These are phyloP conservation scores for Mionectes olivaceus DNA, from an alignment of 2,797 vertebrate genomes.

Conservation along the genomic window DNA sequence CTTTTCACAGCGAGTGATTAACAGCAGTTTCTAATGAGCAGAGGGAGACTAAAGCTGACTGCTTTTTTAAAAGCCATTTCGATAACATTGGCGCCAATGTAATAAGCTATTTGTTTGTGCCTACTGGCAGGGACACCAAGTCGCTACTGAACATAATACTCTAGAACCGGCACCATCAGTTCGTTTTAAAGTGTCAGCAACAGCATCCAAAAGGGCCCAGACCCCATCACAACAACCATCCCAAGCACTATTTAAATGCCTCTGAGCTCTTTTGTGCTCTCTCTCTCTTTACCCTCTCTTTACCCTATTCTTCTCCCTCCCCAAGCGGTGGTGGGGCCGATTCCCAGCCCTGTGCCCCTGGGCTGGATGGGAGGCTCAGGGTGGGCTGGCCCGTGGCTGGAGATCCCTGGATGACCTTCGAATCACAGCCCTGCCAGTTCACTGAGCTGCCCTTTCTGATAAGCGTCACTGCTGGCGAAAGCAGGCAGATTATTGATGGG, in stretches of 20 bases:
- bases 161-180: neutral
- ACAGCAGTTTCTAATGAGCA: slow-evolving; percentile 50
- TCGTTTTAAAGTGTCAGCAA: slow-evolving; percentile 1
- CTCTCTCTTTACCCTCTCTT: slow-evolving; percentile 30
- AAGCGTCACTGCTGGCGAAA: slow-evolving; percentile 11
- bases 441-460: slow-evolving; percentile 61
- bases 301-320: slow-evolving; percentile 28
- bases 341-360: neutral
- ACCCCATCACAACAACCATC: neutral
- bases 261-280: neutral
- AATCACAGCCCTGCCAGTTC: slow-evolving; percentile 32
- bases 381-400: neutral
- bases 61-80: slow-evolving; percentile 59
- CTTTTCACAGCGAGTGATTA: slow-evolving; percentile 64
- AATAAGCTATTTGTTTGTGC: slow-evolving; percentile 66
- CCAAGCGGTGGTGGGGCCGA: neutral
- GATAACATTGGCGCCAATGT: slow-evolving; percentile 40
- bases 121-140: slow-evolving; percentile 49
- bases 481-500: slow-evolving; percentile 16
- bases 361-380: neutral
- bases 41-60: slow-evolving; percentile 23
- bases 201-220: slow-evolving; percentile 2
- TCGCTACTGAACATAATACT: slow-evolving; percentile 36
- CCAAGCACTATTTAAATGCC: slow-evolving; percentile 5
- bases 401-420: slow-evolving; percentile 41